These are phyloP conservation scores for Sphaerophoria taeniata DNA, from an alignment of 2,888 invertebrate genomes.

Conservation along the genomic window DNA sequence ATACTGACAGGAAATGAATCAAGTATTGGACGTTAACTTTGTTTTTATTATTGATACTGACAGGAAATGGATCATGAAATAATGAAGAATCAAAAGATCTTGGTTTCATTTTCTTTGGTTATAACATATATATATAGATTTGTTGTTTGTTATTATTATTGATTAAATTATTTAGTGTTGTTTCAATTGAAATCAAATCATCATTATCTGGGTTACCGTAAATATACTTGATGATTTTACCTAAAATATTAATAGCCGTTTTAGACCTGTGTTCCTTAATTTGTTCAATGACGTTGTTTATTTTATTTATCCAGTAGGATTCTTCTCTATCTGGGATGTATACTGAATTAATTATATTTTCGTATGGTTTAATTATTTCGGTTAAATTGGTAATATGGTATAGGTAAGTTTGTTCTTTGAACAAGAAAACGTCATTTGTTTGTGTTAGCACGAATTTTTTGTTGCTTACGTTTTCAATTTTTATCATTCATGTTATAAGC, in stretches of 20 bases:
- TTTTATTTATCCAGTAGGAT: background rate
- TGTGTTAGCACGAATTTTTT: background rate
- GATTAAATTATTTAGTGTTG: background rate
- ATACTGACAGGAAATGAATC: too few relatives aligned
- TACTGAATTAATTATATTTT: background rate
- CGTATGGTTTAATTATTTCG: background rate
- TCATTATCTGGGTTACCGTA: background rate
- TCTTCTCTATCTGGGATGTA: background rate
- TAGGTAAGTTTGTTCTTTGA: background rate
- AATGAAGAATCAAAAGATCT: too few relatives aligned
- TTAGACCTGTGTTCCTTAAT: background rate
- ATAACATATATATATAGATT: too few relatives aligned
- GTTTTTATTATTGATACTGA: too few relatives aligned
- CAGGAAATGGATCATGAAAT: too few relatives aligned
- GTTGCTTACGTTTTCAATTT: background rate
- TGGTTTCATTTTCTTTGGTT: too few relatives aligned
- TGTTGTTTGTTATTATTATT: background rate
- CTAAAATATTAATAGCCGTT: background rate
- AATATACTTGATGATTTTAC: background rate
- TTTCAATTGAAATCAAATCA: background rate
- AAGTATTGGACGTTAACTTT: too few relatives aligned
- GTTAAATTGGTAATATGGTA: slow-evolving; percentile 8
- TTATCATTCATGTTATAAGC: background rate
- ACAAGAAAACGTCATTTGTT: background rate
- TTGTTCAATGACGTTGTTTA: background rate